Conservation (phyloP, 2,888 invertebrate species). For the Euplagia quadripunctaria region DNA sequence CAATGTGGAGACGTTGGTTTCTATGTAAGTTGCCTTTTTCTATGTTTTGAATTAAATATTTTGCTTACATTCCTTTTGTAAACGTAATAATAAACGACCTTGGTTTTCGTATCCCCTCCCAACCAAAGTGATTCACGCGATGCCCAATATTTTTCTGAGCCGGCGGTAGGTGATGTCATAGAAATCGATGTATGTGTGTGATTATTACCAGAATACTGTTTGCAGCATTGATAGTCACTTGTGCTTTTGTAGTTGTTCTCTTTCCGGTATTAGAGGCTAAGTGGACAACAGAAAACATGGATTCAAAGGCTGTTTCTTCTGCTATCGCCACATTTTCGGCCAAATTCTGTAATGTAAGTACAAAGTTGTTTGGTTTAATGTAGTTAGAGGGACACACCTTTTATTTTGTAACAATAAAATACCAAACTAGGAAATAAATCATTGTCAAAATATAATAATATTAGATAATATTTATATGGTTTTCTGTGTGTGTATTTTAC, state of each 20-base stretch:
- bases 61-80: neutral
- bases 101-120: slow-evolving; percentile 17
- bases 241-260: slow-evolving; percentile 63
- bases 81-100: slow-evolving; percentile 2
- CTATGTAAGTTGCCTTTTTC: slow-evolving; percentile 21
- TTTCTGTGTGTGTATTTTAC: neutral
- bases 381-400: neutral
- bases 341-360: slow-evolving; percentile 85
- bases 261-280: slow-evolving; percentile 55
- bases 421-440: neutral
- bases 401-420: neutral
- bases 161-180: slow-evolving; percentile 22
- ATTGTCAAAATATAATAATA: neutral
- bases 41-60: neutral
- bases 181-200: slow-evolving; percentile 5
- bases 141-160: slow-evolving; percentile 5
- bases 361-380: neutral
- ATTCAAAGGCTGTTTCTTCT: slow-evolving; percentile 71
- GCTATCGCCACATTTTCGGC: slow-evolving; percentile 78
- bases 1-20: slow-evolving; percentile 17
- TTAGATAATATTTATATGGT: neutral
- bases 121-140: slow-evolving; percentile 18
- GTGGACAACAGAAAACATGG: slow-evolving; percentile 64
- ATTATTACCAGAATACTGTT: slow-evolving; percentile 11
- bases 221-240: slow-evolving; percentile 18